These are phyloP conservation scores for Actinopyga echinites DNA, from an alignment of 53 echinoderm and acorn worm species.

Conservation along the genomic window DNA sequence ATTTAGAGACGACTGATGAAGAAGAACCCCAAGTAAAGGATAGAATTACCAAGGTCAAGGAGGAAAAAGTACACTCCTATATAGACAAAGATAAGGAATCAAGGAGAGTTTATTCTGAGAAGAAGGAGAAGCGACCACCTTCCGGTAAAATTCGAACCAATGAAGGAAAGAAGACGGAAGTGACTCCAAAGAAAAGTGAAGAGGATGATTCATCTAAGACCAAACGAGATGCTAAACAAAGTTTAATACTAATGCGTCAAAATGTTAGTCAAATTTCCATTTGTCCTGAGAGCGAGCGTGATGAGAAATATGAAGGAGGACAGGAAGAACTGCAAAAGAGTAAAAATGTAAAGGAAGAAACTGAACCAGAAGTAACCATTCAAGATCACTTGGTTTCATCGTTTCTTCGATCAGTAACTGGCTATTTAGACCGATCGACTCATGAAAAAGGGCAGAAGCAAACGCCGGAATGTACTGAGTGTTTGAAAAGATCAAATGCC, in stretches of 20 bases:
- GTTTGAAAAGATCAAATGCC: background rate
- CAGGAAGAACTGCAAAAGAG: background rate
- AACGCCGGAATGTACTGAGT: background rate
- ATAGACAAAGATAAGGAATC: background rate
- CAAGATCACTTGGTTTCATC: background rate
- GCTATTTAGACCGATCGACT: background rate
- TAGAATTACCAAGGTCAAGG: background rate
- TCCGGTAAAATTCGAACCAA: too few species aligned
- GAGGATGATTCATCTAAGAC: too few species aligned
- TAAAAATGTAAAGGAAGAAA: too few species aligned
- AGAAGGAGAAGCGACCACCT: too few species aligned
- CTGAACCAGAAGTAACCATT: background rate
- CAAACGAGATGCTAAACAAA: background rate
- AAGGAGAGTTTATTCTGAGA: background rate
- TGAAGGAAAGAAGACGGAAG: too few species aligned
- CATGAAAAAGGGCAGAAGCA: background rate
- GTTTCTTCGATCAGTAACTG: background rate
- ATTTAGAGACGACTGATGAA: slow-evolving; percentile 13
- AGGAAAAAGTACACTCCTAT: background rate
- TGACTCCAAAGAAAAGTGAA: background rate
- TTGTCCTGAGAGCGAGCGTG: background rate
- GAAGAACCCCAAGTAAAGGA: background rate
- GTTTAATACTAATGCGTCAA: background rate
- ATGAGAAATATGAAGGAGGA: background rate
- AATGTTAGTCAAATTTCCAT: background rate